Conservation (phyloP, 2,797 vertebrate genomes). For the Fundulus diaphanus region DNA sequence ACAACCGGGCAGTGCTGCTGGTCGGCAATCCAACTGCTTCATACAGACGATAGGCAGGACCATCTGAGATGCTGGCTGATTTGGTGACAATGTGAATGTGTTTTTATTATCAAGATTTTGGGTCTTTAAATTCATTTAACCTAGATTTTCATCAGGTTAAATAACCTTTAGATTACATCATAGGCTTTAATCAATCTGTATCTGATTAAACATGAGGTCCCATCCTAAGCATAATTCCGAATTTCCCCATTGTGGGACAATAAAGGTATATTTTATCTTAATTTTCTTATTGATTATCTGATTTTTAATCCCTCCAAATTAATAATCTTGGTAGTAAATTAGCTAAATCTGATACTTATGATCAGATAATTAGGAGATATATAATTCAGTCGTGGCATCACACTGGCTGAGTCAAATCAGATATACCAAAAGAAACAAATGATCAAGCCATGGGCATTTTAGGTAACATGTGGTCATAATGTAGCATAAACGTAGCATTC, state of each 20-base stretch:
- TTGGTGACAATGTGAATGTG: background rate
- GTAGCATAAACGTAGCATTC: background rate
- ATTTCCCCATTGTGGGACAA: too few relatives aligned
- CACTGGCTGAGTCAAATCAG: background rate
- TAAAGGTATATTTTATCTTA: too few relatives aligned
- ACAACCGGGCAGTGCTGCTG: background rate
- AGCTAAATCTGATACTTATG: background rate
- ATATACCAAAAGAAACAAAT: background rate
- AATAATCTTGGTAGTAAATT: background rate
- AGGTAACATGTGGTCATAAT: background rate
- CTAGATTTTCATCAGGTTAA: background rate
- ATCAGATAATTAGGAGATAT: background rate
- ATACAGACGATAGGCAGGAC: background rate
- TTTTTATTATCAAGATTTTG: background rate
- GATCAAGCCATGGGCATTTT: background rate
- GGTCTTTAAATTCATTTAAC: background rate
- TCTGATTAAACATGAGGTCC: background rate
- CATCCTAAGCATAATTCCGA: background rate
- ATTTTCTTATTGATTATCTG: background rate
- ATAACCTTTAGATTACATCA: background rate
- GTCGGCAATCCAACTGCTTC: background rate
- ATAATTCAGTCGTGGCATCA: background rate
- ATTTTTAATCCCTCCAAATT: background rate
- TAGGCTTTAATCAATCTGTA: background rate
- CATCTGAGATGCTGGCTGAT: background rate